phyloP scores from a whole-genome alignment of 2,113 vertebrate species.

The Eclectus roratus region DNA sequence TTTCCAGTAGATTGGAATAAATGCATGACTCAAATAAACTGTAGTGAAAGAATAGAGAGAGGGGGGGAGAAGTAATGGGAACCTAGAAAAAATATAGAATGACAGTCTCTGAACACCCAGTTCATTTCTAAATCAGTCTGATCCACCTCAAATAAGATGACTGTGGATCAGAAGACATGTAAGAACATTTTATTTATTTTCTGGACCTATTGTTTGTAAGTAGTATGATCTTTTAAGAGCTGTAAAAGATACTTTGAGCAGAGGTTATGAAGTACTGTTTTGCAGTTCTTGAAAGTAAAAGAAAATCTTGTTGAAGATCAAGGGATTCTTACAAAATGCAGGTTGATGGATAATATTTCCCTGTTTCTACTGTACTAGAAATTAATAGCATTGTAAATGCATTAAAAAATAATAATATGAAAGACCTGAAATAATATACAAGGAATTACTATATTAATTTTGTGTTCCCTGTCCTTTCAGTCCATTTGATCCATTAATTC shows the following conservation, averaged over 20 bases:
- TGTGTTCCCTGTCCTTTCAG: neutral
- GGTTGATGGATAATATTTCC: neutral
- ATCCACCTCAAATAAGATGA: conserved; percentile 3
- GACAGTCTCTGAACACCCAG: neutral
- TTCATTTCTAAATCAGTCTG: neutral
- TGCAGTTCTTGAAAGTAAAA: neutral
- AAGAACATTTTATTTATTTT: neutral
- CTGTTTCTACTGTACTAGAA: neutral
- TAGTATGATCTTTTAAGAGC: neutral
- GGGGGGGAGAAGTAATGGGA: neutral
- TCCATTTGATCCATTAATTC: neutral
- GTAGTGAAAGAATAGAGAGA: neutral
- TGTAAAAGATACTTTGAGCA: neutral
- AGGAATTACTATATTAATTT: neutral
- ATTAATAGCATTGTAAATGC: neutral
- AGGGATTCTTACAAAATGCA: neutral
- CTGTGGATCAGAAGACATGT: neutral
- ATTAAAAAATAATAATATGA: neutral
- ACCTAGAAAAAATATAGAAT: neutral
- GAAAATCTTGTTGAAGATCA: neutral
- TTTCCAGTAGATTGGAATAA: neutral
- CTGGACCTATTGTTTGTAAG: neutral
- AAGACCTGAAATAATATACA: neutral
- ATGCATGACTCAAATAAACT: neutral
- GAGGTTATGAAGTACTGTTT: neutral